Conservation (phyloP, 2,113 vertebrate genomes). For the Malaclemys terrapin region DNA sequence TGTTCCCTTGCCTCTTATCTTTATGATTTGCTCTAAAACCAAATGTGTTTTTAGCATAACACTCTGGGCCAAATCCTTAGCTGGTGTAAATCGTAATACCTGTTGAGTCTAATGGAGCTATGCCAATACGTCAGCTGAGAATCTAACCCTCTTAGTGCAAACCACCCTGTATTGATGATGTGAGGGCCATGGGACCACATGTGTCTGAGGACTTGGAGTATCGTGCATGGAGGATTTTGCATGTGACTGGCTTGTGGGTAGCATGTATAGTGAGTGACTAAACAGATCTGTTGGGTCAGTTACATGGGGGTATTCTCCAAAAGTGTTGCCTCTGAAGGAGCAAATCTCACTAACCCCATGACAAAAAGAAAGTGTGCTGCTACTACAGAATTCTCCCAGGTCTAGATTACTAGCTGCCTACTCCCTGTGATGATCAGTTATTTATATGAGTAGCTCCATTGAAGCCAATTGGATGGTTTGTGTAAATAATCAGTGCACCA, state of each 20-base stretch:
- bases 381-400: rapidly evolving
- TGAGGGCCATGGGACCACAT: background rate
- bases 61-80: rapidly evolving
- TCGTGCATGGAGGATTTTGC: background rate
- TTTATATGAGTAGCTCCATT: background rate
- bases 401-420: background rate
- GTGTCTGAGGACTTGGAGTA: background rate
- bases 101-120: background rate
- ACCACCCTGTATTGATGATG: background rate
- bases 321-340: background rate
- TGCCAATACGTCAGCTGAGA: background rate
- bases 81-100: background rate
- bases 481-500: background rate
- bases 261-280: background rate
- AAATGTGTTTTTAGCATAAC: no score
- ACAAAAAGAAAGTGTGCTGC: rapidly evolving
- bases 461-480: background rate
- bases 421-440: background rate
- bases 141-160: background rate
- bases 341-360: background rate
- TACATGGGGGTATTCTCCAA: background rate
- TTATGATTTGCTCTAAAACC: background rate
- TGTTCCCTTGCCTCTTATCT: background rate
- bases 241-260: background rate
- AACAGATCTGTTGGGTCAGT: background rate